Base-by-base conservation (phyloP, 2,888 invertebrate genomes). In the Acrocera orbiculus region DNA sequence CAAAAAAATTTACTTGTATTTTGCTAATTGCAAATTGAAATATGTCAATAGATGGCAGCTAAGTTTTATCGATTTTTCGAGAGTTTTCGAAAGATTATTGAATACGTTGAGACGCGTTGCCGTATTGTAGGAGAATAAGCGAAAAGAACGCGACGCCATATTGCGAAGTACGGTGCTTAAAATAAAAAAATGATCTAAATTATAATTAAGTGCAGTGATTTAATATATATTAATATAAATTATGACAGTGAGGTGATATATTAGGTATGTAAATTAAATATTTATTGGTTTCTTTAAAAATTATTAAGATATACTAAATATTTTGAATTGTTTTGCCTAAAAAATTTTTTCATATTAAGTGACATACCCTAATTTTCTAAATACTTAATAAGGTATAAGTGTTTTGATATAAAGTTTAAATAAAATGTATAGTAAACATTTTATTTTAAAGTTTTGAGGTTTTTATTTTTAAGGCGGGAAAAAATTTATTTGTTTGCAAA, bases 401-500 rank as follows among this genome's bases (percentile, higher is more conserved):
- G 8, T 22, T 9, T 27, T 27, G 7, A 5, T 13, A 19, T 27
- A 19, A 11, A 25, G 8, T 22, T 22, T 16, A 9, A 10, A 9
- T 22, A 30, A n/a, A 35, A 16, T 24, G 13, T 16, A 14, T 13
- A 26, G 13, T 26, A 19, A 13, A 14, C 22, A 16, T 30, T 3
- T 9, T 15, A 14, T 25, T 13, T 20, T 6, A 14, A 10, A 30
- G 11, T 22, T 30, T 25, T 19, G 16, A 16, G 17, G 31, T 8
- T 27, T 30, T 30, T 35, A 13, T 27, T 30, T 34, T 39, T 25
- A 36, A 39, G 39, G 39, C 39, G 39, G 39, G 39, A 39, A 39
- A 36, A 29, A 28, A 32, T 34, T n/a, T n/a, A 39, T 39, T 39
- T 39, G 39, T 39, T 39, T 39, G 39, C 39, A 39, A 39, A 39